Conservation (phyloP, 2,888 invertebrate genomes). For the Drosophila niveifrons region DNA sequence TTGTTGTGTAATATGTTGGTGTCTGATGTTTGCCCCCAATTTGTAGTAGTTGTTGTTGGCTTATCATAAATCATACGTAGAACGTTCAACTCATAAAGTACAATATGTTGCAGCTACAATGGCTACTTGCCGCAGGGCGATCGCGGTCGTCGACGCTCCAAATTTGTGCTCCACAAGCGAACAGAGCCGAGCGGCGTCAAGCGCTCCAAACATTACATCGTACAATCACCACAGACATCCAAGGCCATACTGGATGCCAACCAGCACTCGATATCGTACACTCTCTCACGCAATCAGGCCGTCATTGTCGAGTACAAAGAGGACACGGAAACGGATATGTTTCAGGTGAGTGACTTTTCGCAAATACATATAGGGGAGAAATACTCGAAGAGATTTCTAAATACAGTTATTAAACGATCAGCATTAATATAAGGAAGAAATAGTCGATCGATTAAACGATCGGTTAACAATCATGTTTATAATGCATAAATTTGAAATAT, state of each 20-base stretch:
- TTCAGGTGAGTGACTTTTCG: constrained; percentile 91
- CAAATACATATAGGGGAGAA: too few relatives aligned
- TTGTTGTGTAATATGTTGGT: constrained; percentile 37
- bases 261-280: constrained; percentile 98
- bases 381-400: too few relatives aligned
- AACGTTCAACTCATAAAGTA: constrained; percentile 19
- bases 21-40: constrained; percentile 31
- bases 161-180: constrained; percentile 95
- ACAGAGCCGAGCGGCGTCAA: constrained; percentile 96
- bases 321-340: constrained; percentile 99
- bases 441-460: too few relatives aligned
- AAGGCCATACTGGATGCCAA: constrained; percentile 97
- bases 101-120: constrained; percentile 91
- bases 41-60: constrained; percentile 2
- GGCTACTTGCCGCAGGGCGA: constrained; percentile 97
- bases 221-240: constrained; percentile 97
- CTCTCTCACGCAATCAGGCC: constrained; percentile 97
- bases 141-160: constrained; percentile 96
- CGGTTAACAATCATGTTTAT: too few relatives aligned
- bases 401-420: too few relatives aligned
- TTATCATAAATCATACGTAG: constrained; percentile 44
- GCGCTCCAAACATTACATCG: constrained; percentile 97
- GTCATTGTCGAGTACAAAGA: constrained; percentile 99
- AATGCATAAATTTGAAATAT: too few relatives aligned
- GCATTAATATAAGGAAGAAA: too few relatives aligned